Conservation (phyloP, 2,888 invertebrate species). For the Anorthoa munda region DNA sequence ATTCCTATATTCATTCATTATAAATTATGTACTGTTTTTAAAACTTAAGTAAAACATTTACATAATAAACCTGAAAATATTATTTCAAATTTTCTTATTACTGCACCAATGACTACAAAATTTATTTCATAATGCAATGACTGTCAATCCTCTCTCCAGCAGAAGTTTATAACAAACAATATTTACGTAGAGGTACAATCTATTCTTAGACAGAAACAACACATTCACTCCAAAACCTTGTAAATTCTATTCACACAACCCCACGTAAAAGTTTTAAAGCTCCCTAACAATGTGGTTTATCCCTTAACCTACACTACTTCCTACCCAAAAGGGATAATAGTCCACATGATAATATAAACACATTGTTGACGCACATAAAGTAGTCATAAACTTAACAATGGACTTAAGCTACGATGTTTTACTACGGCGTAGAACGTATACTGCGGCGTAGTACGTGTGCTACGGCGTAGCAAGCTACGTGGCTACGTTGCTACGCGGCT, state of each 20-base stretch:
- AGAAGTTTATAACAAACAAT: neutral
- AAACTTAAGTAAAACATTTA: too few relatives aligned
- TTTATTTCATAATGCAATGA: neutral
- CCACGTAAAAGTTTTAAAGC: constrained; percentile 39
- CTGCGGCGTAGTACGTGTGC: constrained; percentile 7
- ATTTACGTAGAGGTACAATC: neutral
- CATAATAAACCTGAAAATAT: too few relatives aligned
- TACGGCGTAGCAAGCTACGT: constrained; percentile 44
- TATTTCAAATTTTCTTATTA: too few relatives aligned
- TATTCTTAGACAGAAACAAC: neutral
- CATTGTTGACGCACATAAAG: constrained; percentile 57
- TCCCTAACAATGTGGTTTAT: constrained; percentile 43
- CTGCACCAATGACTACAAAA: too few relatives aligned
- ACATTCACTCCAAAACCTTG: neutral
- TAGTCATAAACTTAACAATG: constrained; percentile 55
- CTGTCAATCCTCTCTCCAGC: too few relatives aligned
- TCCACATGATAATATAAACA: constrained; percentile 47
- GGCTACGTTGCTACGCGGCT: constrained; percentile 34
- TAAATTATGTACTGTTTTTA: too few relatives aligned
- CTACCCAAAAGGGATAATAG: constrained; percentile 53
- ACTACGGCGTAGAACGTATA: constrained; percentile 45
- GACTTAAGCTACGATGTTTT: constrained; percentile 37
- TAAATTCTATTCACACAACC: constrained; percentile 11
- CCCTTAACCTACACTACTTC: constrained; percentile 22
- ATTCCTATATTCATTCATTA: too few relatives aligned